Percentiles rank a stretch among this genome's conserved stretches.
phyloP scores from a whole-genome alignment of 2,888 invertebrate genomes.

The Ptilodon capucinus region DNA sequence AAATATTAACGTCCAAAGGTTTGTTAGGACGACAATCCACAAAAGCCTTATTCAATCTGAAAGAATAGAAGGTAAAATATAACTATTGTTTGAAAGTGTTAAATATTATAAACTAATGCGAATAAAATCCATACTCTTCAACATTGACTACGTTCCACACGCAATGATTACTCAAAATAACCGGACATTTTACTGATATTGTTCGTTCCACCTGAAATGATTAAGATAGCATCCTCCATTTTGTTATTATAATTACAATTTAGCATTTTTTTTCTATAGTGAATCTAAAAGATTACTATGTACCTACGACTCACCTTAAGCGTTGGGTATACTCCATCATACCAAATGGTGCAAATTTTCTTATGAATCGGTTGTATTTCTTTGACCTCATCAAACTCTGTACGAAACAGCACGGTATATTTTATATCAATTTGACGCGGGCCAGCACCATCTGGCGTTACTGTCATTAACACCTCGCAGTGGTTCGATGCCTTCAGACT shows the following conservation, averaged over 20 bases:
- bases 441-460: constrained; percentile 65
- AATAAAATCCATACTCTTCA: constrained; percentile 56
- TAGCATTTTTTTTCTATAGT: neutral
- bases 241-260: neutral
- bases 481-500: constrained; percentile 65
- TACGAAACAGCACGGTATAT: constrained; percentile 64
- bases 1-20: constrained; percentile 57
- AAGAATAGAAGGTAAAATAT: constrained; percentile 14
- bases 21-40: constrained; percentile 60
- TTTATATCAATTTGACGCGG: constrained; percentile 61
- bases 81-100: too few relatives aligned
- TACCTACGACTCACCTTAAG: constrained; percentile 50
- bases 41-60: constrained; percentile 66
- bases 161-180: constrained; percentile 72
- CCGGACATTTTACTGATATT: constrained; percentile 64
- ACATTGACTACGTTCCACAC: constrained; percentile 75
- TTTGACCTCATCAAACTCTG: constrained; percentile 61
- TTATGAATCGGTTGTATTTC: constrained; percentile 67
- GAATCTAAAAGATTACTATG: neutral
- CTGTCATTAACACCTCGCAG: constrained; percentile 57
- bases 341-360: constrained; percentile 68
- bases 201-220: constrained; percentile 67
- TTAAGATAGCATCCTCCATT: neutral
- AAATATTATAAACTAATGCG: neutral
- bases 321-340: constrained; percentile 74